phyloP scores from a whole-genome alignment of 2,888 invertebrate genomes.

The Endotricha flammealis region DNA sequence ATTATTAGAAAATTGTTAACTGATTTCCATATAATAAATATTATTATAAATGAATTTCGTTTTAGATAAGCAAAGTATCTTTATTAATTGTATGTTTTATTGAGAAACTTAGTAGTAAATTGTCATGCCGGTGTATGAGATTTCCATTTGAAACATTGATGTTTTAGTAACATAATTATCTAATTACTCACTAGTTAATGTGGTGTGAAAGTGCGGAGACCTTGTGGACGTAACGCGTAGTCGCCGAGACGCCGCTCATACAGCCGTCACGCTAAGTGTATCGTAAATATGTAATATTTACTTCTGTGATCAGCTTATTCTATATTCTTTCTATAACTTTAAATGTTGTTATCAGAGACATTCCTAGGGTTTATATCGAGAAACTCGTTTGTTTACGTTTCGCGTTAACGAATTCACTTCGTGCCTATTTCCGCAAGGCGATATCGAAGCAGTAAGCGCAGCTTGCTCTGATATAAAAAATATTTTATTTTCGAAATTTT shows the following conservation, averaged over 20 bases:
- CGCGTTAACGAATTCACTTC: conserved; percentile 41
- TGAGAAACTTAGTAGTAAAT: conserved; percentile 47
- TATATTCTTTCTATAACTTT: conserved; percentile 58
- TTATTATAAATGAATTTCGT: conserved; percentile 59
- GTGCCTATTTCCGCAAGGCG: conserved; percentile 56
- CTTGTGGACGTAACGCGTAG: conserved; percentile 44
- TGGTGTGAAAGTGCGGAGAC: conserved; percentile 43
- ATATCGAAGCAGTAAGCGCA: conserved; percentile 49
- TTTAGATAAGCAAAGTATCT: conserved; percentile 58
- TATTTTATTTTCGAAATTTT: conserved; percentile 65
- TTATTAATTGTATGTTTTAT: conserved; percentile 56
- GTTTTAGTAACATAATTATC: conserved; percentile 48
- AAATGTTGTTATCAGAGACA: conserved; percentile 64
- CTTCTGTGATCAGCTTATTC: conserved; percentile 71
- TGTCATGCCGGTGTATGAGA: conserved; percentile 51
- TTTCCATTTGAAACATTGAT: conserved; percentile 53
- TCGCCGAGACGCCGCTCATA: conserved; percentile 41
- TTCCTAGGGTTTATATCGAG: conserved; percentile 57
- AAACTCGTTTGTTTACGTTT: conserved; percentile 36
- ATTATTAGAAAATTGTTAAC: conserved; percentile 61
- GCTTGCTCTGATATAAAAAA: conserved; percentile 51
- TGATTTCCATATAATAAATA: conserved; percentile 46
- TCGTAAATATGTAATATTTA: conserved; percentile 69
- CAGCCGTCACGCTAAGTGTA: conserved; percentile 45
- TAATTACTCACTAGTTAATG: conserved; percentile 55